Evolutionary conservation across 2,113 vertebrate species (phyloP).

Genomic region (Caloenas nicobarica): DNA sequence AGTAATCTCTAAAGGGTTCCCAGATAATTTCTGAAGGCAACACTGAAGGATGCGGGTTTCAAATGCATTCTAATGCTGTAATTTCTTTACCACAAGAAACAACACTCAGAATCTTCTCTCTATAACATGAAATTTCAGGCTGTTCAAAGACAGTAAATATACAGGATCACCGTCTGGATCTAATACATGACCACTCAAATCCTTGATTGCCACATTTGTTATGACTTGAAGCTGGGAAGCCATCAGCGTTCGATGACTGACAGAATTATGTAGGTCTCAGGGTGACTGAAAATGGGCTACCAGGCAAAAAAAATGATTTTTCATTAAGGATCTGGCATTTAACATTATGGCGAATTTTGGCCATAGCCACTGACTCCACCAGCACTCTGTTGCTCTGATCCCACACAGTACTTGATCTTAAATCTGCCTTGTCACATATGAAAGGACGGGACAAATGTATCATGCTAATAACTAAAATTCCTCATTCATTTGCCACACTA

Average conservation of each 20-base stretch:
- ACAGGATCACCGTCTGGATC: neutral
- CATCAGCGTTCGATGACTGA: fast-evolving
- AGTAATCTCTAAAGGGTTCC: neutral
- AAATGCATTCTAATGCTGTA: neutral
- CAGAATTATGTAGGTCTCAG: neutral
- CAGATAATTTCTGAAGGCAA: neutral
- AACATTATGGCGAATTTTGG: neutral
- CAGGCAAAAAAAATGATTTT: neutral
- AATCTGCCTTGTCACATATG: neutral
- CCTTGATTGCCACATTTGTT: neutral
- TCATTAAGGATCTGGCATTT: neutral
- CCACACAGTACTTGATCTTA: neutral
- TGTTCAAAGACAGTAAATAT: neutral
- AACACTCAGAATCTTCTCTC: neutral
- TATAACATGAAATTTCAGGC: neutral
- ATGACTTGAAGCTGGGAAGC: neutral
- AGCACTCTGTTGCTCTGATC: neutral
- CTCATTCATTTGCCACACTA: neutral
- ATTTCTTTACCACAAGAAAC: neutral
- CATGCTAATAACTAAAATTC: neutral
- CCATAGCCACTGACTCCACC: neutral
- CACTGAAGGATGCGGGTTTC: neutral
- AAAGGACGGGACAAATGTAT: neutral
- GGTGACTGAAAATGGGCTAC: neutral
- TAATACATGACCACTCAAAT: neutral